Evolutionary conservation across 2,888 invertebrate species (phyloP).

Genomic region (Andrena marginata): DNA sequence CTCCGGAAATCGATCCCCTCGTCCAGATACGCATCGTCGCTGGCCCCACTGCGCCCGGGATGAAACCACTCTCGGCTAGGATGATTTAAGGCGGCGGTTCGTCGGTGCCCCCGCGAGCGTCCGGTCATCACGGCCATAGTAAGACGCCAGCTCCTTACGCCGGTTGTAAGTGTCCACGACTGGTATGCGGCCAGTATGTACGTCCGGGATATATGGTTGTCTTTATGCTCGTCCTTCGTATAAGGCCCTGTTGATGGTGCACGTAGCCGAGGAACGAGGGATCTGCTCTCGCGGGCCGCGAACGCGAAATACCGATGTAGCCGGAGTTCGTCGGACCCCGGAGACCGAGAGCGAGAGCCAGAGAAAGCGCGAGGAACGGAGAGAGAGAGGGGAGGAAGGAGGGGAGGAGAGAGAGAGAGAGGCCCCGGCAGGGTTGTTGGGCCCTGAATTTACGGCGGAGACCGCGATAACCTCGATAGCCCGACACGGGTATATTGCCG

Average conservation of each 20-base stretch:
- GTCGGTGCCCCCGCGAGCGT: constrained; percentile 65
- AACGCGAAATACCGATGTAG: constrained; percentile 69
- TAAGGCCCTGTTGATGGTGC: constrained; percentile 52
- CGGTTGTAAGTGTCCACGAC: constrained; percentile 79
- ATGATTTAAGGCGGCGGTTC: constrained; percentile 73
- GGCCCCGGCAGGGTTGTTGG: constrained; percentile 66
- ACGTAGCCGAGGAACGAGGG: constrained; percentile 38
- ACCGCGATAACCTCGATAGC: constrained; percentile 76
- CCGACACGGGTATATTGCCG: constrained; percentile 67
- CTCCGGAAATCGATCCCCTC: constrained; percentile 32
- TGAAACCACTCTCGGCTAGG: constrained; percentile 58
- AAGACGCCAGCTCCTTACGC: constrained; percentile 66
- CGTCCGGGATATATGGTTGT: constrained; percentile 76
- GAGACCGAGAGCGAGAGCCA: constrained; percentile 33
- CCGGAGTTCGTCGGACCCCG: constrained; percentile 53
- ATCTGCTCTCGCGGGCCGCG: constrained; percentile 53
- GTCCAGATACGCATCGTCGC: constrained; percentile 41
- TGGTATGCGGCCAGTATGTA: constrained; percentile 78
- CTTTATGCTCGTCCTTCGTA: constrained; percentile 69
- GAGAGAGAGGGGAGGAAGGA: background rate
- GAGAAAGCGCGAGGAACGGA: constrained; percentile 10
- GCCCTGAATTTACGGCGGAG: constrained; percentile 73
- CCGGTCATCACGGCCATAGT: constrained; percentile 63
- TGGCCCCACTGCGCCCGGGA: constrained; percentile 46
- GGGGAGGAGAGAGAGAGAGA: constrained; percentile 22